Evolutionary conservation across 2,797 vertebrate genomes (phyloP), one percentile per base, ranked within the genome.

Genomic region (Morus bassanus): DNA sequence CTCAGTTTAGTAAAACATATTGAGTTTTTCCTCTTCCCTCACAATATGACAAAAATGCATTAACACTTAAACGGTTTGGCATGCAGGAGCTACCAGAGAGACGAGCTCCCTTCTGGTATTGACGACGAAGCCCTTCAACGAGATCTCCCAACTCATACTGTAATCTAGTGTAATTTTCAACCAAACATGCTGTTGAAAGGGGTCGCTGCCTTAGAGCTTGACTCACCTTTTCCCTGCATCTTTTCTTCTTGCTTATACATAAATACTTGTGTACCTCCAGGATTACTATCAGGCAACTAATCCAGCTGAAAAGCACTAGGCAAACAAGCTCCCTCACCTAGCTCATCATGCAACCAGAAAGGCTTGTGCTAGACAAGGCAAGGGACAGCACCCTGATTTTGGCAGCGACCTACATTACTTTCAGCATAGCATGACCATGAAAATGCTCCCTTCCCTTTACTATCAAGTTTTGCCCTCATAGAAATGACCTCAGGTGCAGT

Each of bases 131-230:
- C 50, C 50, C 50, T 78, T 65, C 51, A 39, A 10, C 10, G 9
- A 63, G 13, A 74, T 37, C 35, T 84, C 24, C 48, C 45, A 79
- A 37, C 22, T 77, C 75, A 59, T 6, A 33, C 37, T 31, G 51
- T 33, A 24, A 78, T 31, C 33, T 7, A 69, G 8, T 7, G 7
- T 7, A 18, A 92, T 37, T 79, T 89, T 73, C 35, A 88, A 61
- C 15, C 19, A 69, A 61, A 69, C 1, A 2, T 0, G 1, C 33
- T 41, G 19, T 12, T 18, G 22, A 61, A 78, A 82, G 41, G 4
- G 35, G 10, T 10, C 57, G 77, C 18, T 78, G 48, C 50, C 59
- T 77, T 18, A 35, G 22, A 78, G 56, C 8, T 22, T 4, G 12
- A 79, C 17, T 19, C 18, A 65, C 13, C 11, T 50, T 31, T 50